Conservation (phyloP, 2,888 invertebrate genomes). For the Platypus cylindrus region DNA sequence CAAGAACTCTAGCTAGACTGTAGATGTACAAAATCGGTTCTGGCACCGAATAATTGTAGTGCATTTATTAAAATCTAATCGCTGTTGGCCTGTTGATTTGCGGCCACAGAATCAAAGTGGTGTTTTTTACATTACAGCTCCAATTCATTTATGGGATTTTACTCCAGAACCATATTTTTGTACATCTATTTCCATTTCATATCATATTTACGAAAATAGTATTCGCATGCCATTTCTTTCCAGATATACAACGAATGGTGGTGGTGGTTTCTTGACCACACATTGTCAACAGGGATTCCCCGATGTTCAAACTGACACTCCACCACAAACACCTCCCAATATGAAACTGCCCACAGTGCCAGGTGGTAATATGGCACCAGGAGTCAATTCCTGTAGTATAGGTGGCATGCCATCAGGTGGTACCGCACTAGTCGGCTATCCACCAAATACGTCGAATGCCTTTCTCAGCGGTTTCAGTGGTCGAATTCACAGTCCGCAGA, state of each 20-base stretch:
- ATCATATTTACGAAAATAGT: conserved; percentile 1
- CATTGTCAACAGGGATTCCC: conserved; percentile 64
- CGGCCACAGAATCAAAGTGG: too few species aligned
- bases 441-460: conserved; percentile 34
- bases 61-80: too few species aligned
- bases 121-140: too few species aligned
- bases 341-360: conserved; percentile 79
- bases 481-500: conserved; percentile 34
- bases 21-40: neutral
- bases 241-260: conserved; percentile 30
- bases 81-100: too few species aligned
- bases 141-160: too few species aligned
- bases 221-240: conserved; percentile 1
- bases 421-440: too few species aligned
- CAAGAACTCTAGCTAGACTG: too few species aligned
- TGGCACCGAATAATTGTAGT: too few species aligned
- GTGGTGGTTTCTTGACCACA: conserved; percentile 53
- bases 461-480: conserved; percentile 33
- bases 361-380: conserved; percentile 43
- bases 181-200: too few species aligned
- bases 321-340: conserved; percentile 88
- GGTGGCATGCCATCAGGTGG: conserved; percentile 39
- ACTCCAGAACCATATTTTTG: too few species aligned
- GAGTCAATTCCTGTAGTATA: conserved; percentile 38
- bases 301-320: conserved; percentile 80